These are phyloP conservation scores for Hirundo rustica DNA, from an alignment of 2,797 vertebrate genomes.

Conservation along the genomic window DNA sequence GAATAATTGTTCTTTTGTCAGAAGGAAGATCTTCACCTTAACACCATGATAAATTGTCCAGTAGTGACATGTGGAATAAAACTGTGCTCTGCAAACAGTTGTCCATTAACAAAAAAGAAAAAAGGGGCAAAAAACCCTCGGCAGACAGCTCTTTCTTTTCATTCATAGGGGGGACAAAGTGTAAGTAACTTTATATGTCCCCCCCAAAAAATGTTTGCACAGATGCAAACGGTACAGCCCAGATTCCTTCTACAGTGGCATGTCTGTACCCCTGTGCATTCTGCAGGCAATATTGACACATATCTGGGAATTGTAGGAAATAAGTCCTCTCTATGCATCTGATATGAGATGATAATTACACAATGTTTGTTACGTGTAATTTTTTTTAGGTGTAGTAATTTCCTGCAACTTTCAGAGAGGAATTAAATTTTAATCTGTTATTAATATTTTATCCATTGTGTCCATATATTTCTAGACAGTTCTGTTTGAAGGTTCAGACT, in stretches of 20 bases:
- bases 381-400: neutral
- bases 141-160: neutral
- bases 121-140: rapidly evolving
- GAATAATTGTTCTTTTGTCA: neutral
- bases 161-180: neutral
- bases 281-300: neutral
- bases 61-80: neutral
- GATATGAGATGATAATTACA: neutral
- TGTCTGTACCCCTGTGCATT: neutral
- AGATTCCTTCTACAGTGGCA: neutral
- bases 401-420: neutral
- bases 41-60: neutral
- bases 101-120: neutral
- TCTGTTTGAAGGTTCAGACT: neutral
- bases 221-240: neutral
- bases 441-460: neutral
- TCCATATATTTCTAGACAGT: neutral
- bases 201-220: rapidly evolving
- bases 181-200: neutral
- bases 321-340: neutral
- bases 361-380: neutral
- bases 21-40: neutral
- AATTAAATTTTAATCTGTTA: neutral
- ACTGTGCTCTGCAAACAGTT: neutral
- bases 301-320: neutral